Evolutionary conservation across 2,888 invertebrate species (phyloP).

Genomic region (Calameuta filiformis): DNA sequence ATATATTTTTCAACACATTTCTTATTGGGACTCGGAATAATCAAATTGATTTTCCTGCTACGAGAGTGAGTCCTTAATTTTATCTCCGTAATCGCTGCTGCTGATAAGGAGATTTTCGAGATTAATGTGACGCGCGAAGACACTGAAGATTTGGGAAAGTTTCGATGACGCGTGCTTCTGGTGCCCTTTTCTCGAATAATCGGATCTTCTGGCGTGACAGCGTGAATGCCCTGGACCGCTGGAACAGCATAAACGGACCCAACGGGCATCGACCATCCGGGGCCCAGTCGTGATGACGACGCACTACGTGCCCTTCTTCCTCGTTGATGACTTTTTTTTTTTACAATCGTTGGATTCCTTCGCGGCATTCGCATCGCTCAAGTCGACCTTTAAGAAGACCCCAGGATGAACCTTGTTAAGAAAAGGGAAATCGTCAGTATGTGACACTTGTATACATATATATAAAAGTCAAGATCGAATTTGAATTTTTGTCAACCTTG

Average conservation of each 20-base stretch:
- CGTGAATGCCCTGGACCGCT: conserved; percentile 4
- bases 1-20: neutral
- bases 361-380: neutral
- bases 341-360: neutral
- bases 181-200: conserved; percentile 8
- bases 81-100: neutral
- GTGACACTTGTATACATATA: neutral
- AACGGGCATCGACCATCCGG: conserved; percentile 14
- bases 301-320: conserved; percentile 12
- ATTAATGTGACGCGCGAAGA: neutral
- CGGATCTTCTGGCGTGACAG: conserved; percentile 16
- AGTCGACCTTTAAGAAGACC: neutral
- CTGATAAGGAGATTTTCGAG: neutral
- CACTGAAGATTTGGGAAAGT: neutral
- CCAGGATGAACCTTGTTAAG: neutral
- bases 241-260: neutral
- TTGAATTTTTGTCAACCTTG: neutral
- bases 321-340: conserved; percentile 10
- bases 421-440: neutral
- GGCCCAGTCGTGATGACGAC: conserved; percentile 15
- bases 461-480: neutral
- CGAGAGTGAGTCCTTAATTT: neutral
- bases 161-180: neutral
- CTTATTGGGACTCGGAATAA: neutral
- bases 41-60: neutral